Evolutionary conservation across 2,113 vertebrate genomes (phyloP).

Genomic region (Callorhinus ursinus): DNA sequence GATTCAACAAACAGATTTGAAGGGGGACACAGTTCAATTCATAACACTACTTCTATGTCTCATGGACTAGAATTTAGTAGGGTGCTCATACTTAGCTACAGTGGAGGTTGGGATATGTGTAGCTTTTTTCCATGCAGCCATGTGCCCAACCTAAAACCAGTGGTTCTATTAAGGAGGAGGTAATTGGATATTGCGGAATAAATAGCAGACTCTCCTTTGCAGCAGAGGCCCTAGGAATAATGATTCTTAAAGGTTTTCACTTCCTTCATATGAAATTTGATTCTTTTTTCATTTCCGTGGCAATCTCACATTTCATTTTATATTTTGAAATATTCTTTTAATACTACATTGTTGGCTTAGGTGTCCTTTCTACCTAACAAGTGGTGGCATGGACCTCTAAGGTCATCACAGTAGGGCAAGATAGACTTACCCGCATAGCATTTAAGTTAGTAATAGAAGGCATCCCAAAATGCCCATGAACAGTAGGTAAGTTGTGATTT

Average conservation of each 20-base stretch:
- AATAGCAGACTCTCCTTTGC: not conserved
- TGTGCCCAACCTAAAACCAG: not conserved
- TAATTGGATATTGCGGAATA: not conserved
- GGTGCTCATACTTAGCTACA: not conserved
- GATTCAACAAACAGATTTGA: not conserved
- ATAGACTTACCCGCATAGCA: not conserved
- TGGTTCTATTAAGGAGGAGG: not conserved
- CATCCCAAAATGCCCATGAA: slow-evolving; percentile 8
- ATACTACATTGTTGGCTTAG: not conserved
- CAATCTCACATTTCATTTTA: not conserved
- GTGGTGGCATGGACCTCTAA: not conserved
- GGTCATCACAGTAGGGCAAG: not conserved
- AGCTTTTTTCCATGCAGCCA: not conserved
- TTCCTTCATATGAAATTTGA: slow-evolving; percentile 30
- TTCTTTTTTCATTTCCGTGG: not conserved
- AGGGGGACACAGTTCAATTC: not conserved
- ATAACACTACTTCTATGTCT: not conserved
- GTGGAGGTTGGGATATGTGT: not conserved
- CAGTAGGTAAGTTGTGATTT: not conserved
- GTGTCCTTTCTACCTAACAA: not conserved
- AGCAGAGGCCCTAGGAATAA: not conserved
- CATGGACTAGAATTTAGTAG: not conserved
- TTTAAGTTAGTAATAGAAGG: slow-evolving; percentile 38
- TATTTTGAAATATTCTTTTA: slow-evolving; percentile 50
- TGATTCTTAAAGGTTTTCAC: not conserved